These are phyloP conservation scores for Hoplodrina blanda DNA, from an alignment of 2,888 invertebrate species.

Conservation along the genomic window DNA sequence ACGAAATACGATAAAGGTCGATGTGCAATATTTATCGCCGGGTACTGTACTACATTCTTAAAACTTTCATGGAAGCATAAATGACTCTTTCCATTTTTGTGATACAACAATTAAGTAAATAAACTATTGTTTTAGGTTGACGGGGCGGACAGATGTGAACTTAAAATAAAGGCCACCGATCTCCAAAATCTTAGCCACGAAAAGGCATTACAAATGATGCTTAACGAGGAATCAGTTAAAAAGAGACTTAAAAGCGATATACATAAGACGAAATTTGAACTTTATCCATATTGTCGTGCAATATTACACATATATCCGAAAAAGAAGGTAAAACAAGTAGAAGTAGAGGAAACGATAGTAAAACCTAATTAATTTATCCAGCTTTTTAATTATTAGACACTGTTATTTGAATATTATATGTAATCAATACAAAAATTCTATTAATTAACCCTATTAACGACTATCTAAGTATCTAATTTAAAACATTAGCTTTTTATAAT, in stretches of 20 bases:
- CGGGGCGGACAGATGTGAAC: conserved; percentile 83
- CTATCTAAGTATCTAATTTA: no score
- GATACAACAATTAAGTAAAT: background rate
- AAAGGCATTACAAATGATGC: conserved; percentile 80
- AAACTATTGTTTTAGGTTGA: conserved; percentile 78
- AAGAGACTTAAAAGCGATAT: conserved; percentile 78
- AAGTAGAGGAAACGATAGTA: conserved; percentile 39
- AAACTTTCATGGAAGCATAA: background rate
- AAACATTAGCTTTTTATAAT: no score
- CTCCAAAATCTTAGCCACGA: conserved; percentile 76
- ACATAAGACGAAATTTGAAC: conserved; percentile 78
- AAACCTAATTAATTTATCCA: conserved; percentile 23
- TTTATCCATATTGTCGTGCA: conserved; percentile 85
- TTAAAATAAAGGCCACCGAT: conserved; percentile 81
- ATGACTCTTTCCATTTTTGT: background rate
- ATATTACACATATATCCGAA: conserved; percentile 83
- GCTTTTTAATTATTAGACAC: conserved; percentile 11
- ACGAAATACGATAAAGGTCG: no score
- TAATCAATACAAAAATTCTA: background rate
- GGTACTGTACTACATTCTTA: no score
- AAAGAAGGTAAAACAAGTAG: conserved; percentile 63
- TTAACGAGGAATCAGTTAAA: conserved; percentile 77
- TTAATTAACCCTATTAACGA: no score
- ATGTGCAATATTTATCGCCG: no score
- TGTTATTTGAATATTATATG: conserved; percentile 21